Evolutionary conservation across 2,113 vertebrate genomes (phyloP).

Genomic region (Heloderma charlesbogerti): DNA sequence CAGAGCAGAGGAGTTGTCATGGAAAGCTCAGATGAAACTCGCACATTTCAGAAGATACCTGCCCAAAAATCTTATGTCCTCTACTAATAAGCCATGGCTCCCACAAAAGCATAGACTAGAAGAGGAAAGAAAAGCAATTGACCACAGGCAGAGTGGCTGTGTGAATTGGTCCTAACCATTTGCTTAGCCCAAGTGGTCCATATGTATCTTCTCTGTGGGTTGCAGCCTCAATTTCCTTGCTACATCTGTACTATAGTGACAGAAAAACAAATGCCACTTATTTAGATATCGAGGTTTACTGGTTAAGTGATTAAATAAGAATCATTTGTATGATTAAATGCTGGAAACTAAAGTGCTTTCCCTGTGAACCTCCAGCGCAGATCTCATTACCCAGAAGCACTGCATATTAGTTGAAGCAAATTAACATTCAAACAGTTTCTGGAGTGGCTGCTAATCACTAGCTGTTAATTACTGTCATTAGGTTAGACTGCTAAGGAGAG

Average conservation of each 20-base stretch:
- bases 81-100: not conserved
- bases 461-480: constrained; percentile 98
- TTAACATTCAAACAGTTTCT: constrained; percentile 89
- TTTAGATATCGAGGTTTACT: constrained; percentile 78
- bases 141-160: not conserved
- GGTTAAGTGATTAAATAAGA: constrained; percentile 81
- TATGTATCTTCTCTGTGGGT: not conserved
- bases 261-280: constrained; percentile 80
- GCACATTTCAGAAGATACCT: not conserved
- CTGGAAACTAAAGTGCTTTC: constrained; percentile 84
- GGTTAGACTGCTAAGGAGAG: constrained; percentile 83
- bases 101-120: not conserved
- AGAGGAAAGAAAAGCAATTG: not conserved
- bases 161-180: not conserved
- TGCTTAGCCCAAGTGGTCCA: not conserved
- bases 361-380: constrained; percentile 78
- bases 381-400: constrained; percentile 82
- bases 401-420: constrained; percentile 88
- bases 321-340: constrained; percentile 84
- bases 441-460: constrained; percentile 88
- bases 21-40: not conserved
- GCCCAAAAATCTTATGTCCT: not conserved
- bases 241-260: constrained; percentile 59
- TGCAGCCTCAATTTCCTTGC: constrained; percentile 20
- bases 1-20: not conserved